Conservation (phyloP, 2,113 vertebrate species). For the Synodontis membranacea region DNA sequence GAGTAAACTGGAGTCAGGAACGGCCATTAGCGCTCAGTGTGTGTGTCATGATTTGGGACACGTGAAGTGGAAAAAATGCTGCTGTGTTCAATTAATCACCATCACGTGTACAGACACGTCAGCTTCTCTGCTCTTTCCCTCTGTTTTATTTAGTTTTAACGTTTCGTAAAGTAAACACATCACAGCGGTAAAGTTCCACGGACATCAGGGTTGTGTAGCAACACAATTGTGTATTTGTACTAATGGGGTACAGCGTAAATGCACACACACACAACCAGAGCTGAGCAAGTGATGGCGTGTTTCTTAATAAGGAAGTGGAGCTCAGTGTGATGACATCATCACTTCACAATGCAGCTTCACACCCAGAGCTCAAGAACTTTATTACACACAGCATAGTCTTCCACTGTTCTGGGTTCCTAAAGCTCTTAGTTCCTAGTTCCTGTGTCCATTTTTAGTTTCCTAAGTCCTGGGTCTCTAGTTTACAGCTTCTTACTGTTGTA, state of each 20-base stretch:
- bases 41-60: not conserved
- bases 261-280: slow-evolving; percentile 39
- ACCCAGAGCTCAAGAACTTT: not conserved
- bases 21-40: not conserved
- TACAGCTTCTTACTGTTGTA: no score
- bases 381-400: not conserved
- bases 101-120: not conserved
- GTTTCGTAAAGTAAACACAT: not conserved
- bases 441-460: no score
- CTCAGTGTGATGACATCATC: slow-evolving; percentile 68
- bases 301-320: slow-evolving; percentile 56
- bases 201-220: not conserved
- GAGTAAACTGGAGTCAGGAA: not conserved
- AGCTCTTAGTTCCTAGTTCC: no score
- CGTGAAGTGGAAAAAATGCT: not conserved
- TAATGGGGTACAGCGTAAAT: slow-evolving; percentile 8
- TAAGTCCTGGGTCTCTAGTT: no score
- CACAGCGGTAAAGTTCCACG: not conserved
- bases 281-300: not conserved
- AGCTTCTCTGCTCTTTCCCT: not conserved
- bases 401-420: no score
- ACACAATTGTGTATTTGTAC: not conserved
- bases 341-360: slow-evolving; percentile 46
- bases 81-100: not conserved
- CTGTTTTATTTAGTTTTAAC: not conserved